phyloP scores from a whole-genome alignment of 2,113 vertebrate species.

The Thamnaconus septentrionalis region DNA sequence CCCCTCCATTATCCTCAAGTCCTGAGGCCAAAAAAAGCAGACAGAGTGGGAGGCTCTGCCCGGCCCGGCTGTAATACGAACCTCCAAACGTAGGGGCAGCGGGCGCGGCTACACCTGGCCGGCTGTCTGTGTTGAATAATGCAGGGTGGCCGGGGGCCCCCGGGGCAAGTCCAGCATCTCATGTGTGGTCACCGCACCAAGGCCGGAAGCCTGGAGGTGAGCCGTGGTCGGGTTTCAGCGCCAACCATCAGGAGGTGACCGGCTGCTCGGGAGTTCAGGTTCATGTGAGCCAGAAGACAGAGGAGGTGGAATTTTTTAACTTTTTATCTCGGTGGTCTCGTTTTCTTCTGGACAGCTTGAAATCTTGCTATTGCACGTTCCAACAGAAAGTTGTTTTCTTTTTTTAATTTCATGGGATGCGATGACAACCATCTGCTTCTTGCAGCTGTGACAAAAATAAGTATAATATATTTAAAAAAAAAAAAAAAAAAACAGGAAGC shows the following conservation, averaged over 20 bases:
- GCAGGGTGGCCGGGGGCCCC: neutral
- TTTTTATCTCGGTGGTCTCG: too few relatives aligned
- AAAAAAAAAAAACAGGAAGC: too few relatives aligned
- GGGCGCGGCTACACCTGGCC: slow-evolving; percentile 22
- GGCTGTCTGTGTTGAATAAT: slow-evolving; percentile 55
- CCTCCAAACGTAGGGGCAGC: slow-evolving; percentile 12
- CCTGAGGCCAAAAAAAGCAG: slow-evolving; percentile 7
- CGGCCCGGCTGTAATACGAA: slow-evolving; percentile 41
- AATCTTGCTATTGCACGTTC: too few relatives aligned
- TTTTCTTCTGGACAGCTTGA: too few relatives aligned
- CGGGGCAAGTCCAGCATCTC: neutral
- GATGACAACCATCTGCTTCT: too few relatives aligned
- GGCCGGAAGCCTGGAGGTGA: neutral
- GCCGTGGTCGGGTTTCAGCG: slow-evolving; percentile 41
- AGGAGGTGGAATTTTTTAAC: too few relatives aligned
- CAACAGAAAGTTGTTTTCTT: too few relatives aligned
- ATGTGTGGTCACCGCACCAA: slow-evolving; percentile 26
- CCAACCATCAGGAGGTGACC: slow-evolving; percentile 16
- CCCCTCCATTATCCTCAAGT: slow-evolving; percentile 8
- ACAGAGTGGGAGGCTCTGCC: slow-evolving; percentile 8
- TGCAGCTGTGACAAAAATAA: too few relatives aligned
- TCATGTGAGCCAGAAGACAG: too few relatives aligned
- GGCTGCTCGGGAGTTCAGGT: too few relatives aligned
- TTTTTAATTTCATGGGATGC: too few relatives aligned
- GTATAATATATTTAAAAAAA: too few relatives aligned